Conservation (phyloP, 2,797 vertebrate genomes). For the Sebastes nivosus region DNA sequence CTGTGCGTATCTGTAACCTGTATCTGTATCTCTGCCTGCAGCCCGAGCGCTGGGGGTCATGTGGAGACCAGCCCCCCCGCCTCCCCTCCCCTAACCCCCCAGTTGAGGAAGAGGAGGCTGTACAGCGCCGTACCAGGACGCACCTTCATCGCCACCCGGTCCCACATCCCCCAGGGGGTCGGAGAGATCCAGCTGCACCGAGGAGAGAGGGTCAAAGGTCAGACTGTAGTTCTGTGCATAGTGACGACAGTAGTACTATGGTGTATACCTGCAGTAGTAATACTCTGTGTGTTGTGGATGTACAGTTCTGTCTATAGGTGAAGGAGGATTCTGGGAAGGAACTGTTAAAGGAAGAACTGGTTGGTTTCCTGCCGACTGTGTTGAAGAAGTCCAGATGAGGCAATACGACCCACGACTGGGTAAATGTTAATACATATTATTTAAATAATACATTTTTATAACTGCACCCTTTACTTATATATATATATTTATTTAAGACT, state of each 20-base stretch:
- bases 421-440: constrained; percentile 54
- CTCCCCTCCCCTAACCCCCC: constrained; percentile 80
- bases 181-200: constrained; percentile 94
- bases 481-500: not conserved
- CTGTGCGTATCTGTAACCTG: not conserved
- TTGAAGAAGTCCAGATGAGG: constrained; percentile 98
- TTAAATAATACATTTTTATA: fast-evolving
- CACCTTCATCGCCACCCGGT: constrained; percentile 94
- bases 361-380: constrained; percentile 98
- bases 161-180: constrained; percentile 90
- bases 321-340: constrained; percentile 98
- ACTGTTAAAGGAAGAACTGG: constrained; percentile 94
- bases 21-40: constrained; percentile 53
- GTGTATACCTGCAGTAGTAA: not conserved
- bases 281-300: constrained; percentile 15
- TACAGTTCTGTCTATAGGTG: constrained; percentile 93
- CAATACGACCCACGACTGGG: constrained; percentile 93
- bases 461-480: too few relatives aligned
- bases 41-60: constrained; percentile 82
- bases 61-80: constrained; percentile 82
- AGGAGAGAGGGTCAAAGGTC: constrained; percentile 95
- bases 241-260: not conserved
- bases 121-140: constrained; percentile 96
- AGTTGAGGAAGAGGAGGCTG: constrained; percentile 93
- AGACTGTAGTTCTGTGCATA: constrained; percentile 17